Conservation (phyloP, 2,797 vertebrate genomes). For the Coreius guichenoti region DNA sequence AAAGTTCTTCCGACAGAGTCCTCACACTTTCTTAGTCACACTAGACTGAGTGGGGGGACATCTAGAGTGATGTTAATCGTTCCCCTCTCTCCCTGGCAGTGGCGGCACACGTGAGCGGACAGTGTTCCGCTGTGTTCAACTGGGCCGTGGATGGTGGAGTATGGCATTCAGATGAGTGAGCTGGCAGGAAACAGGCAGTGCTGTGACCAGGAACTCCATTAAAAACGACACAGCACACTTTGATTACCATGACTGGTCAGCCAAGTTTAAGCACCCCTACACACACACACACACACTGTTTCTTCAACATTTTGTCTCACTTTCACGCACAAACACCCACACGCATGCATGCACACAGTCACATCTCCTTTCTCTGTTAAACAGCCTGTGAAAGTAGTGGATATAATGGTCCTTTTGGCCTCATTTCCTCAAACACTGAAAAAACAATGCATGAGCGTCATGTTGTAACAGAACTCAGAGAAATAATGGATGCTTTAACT, state of each 20-base stretch:
- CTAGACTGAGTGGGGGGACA: slow-evolving; percentile 58
- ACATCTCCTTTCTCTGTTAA: slow-evolving; percentile 54
- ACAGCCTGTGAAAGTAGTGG: slow-evolving; percentile 59
- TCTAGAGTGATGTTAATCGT: slow-evolving; percentile 52
- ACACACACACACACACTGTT: slow-evolving; percentile 34
- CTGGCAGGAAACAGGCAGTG: slow-evolving; percentile 58
- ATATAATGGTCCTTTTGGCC: slow-evolving; percentile 60
- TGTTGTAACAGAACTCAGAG: neutral
- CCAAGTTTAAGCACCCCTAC: slow-evolving; percentile 52
- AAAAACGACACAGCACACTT: slow-evolving; percentile 60
- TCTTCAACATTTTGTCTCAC: slow-evolving; percentile 49
- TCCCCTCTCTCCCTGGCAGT: slow-evolving; percentile 37
- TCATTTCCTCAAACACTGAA: slow-evolving; percentile 54
- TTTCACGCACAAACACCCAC: slow-evolving; percentile 37
- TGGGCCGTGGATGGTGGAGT: slow-evolving; percentile 53
- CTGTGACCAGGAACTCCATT: slow-evolving; percentile 69
- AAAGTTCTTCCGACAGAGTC: slow-evolving; percentile 65
- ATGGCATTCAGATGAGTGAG: slow-evolving; percentile 62
- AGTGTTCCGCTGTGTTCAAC: slow-evolving; percentile 48
- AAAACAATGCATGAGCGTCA: slow-evolving; percentile 48
- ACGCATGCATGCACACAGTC: slow-evolving; percentile 33
- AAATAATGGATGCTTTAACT: neutral
- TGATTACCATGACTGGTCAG: slow-evolving; percentile 55
- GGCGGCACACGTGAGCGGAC: slow-evolving; percentile 40
- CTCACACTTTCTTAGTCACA: slow-evolving; percentile 73